A percentile compares a stretch with the other conserved stretches of the same genome.
Evolutionary conservation across 2,888 invertebrate species (phyloP).

Genomic region (Atethmia centrago): DNA sequence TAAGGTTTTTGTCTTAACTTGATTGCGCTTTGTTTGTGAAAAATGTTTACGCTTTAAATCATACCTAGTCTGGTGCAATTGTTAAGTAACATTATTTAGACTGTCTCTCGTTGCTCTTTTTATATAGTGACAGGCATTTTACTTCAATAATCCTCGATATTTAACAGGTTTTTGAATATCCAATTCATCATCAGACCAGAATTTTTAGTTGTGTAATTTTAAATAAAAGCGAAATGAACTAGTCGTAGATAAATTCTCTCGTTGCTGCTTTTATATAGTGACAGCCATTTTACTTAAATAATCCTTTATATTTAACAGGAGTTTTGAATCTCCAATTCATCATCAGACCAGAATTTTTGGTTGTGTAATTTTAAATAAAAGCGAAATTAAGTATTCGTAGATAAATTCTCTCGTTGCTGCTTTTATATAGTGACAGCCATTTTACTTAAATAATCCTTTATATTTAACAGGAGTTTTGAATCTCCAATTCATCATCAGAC

Average conservation of each 20-base stretch:
- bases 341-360: too few species aligned
- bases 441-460: background rate
- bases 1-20: conserved; percentile 48
- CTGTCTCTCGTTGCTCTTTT: background rate
- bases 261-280: too few species aligned
- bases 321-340: background rate
- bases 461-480: background rate
- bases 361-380: too few species aligned
- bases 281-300: background rate
- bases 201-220: too few species aligned
- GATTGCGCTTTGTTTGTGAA: conserved; percentile 48
- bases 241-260: too few species aligned
- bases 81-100: background rate
- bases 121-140: background rate
- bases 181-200: too few species aligned
- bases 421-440: background rate
- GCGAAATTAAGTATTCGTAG: too few species aligned
- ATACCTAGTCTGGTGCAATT: background rate
- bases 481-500: background rate
- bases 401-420: too few species aligned
- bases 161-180: background rate
- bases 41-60: conserved; percentile 13
- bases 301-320: background rate
- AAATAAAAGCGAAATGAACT: too few species aligned
- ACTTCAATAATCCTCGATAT: background rate